phyloP scores from a whole-genome alignment of 1,140 invertebrate species.

The Brachionus rubens region DNA sequence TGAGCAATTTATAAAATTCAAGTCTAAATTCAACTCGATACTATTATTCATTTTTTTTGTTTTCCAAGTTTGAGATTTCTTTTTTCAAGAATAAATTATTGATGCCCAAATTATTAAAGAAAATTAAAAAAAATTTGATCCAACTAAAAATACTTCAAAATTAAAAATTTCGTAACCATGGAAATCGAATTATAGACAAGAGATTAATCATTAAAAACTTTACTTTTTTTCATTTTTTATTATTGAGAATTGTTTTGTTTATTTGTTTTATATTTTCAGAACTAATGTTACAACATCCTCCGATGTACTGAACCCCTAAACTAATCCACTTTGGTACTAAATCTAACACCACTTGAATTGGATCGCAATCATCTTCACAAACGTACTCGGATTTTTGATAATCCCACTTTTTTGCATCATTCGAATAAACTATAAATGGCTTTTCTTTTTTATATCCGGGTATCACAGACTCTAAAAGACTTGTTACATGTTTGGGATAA shows the following conservation, averaged over 20 bases:
- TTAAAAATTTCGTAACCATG: constrained; percentile 9
- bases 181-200: background rate
- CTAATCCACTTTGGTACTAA: constrained; percentile 70
- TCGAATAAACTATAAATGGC: constrained; percentile 71
- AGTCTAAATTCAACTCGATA: constrained; percentile 33
- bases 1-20: constrained; percentile 30
- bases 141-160: too few species aligned
- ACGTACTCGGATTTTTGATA: constrained; percentile 52
- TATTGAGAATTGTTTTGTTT: background rate
- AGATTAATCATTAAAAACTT: constrained; percentile 37
- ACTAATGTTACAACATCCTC: constrained; percentile 68
- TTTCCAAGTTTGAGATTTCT: background rate
- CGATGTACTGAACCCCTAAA: constrained; percentile 70
- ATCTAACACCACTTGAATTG: constrained; percentile 62
- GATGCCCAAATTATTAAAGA: constrained; percentile 15
- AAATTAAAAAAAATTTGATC: too few species aligned
- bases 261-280: constrained; percentile 11
- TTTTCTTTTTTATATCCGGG: constrained; percentile 58
- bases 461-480: constrained; percentile 63
- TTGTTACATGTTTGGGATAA: constrained; percentile 64
- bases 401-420: constrained; percentile 68
- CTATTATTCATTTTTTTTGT: too few species aligned
- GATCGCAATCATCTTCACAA: constrained; percentile 58
- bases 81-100: constrained; percentile 16
- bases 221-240: constrained; percentile 2